phyloP scores from a whole-genome alignment of 2,797 vertebrate genomes.

The Pteropus rufus region DNA sequence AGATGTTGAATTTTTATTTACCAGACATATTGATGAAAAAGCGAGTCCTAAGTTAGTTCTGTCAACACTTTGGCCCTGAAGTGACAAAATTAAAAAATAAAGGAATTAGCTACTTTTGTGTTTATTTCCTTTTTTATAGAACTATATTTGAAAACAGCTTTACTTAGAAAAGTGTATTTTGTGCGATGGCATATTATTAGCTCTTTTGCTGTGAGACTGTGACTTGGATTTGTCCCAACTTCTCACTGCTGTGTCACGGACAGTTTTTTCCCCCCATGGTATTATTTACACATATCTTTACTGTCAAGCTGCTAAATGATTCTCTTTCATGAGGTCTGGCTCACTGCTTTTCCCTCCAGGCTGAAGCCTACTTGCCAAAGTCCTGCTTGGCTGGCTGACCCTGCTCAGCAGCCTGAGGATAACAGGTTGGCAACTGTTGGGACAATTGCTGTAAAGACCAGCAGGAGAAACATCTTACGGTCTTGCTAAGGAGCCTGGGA shows the following conservation, averaged over 20 bases:
- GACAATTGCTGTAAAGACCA: neutral
- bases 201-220: neutral
- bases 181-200: neutral
- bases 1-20: neutral
- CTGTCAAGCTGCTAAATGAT: neutral
- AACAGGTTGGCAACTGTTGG: neutral
- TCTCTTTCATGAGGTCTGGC: neutral
- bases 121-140: neutral
- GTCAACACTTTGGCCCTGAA: neutral
- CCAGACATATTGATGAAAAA: neutral
- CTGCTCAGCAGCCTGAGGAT: neutral
- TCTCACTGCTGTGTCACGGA: neutral
- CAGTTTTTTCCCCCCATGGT: neutral
- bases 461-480: neutral
- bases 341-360: neutral
- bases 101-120: neutral
- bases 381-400: neutral
- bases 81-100: neutral
- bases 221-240: neutral
- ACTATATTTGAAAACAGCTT: slow-evolving; percentile 25
- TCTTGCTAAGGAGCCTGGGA: neutral
- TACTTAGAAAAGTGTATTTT: slow-evolving; percentile 14
- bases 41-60: neutral
- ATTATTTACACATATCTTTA: neutral
- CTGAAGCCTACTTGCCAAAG: neutral